Evolutionary conservation across 2,797 vertebrate genomes (phyloP), one percentile per base, ranked within the genome.

Genomic region (Sarcoramphus papa): DNA sequence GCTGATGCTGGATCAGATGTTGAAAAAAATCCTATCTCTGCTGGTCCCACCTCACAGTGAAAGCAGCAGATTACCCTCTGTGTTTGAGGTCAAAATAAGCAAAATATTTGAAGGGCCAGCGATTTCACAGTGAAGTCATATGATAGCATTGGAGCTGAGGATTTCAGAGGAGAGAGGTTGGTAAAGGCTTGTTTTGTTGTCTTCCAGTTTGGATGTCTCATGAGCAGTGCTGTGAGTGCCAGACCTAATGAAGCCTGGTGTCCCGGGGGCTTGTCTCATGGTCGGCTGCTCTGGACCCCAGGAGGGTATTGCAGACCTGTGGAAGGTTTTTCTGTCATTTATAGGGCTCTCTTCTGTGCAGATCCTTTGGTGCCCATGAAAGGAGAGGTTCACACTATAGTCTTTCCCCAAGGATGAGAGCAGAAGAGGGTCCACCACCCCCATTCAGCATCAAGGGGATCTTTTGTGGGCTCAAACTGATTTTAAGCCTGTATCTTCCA

Each of bases 131-230:
- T 20, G 2, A 22, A 31, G 9, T 23, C 14, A 2, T 51, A 0
- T 4, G 6, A 7, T 3, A 24, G 30, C 10, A 0, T 0, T 28
- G 67, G 50, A 69, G 37, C 33, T 67, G 59, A 6, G 10, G 43
- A 25, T 93, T 82, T 70, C 4, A 0, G 5, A 12, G 16, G 7
- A 14, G 17, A 14, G 48, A 53, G n/a, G 30, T 20, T 45, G 78
- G 41, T 48, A 14, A 69, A 59, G 62, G 25, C 18, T 18, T 28
- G 11, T 64, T 92, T 35, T 50, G 59, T 82, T 48, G 9, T 31
- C 41, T 72, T 75, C 31, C 43, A 15, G 28, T 2, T 53, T 13
- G 48, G 64, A n/a, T 72, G 37, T 88, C 83, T 72, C 88, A 21
- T 6, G 62, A 64, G 51, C 64, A 16, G 25, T 6, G 57, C 84